Percentiles rank a stretch among this genome's conserved stretches.
phyloP scores from a whole-genome alignment of 2,797 vertebrate genomes.

The Cynopterus sphinx region DNA sequence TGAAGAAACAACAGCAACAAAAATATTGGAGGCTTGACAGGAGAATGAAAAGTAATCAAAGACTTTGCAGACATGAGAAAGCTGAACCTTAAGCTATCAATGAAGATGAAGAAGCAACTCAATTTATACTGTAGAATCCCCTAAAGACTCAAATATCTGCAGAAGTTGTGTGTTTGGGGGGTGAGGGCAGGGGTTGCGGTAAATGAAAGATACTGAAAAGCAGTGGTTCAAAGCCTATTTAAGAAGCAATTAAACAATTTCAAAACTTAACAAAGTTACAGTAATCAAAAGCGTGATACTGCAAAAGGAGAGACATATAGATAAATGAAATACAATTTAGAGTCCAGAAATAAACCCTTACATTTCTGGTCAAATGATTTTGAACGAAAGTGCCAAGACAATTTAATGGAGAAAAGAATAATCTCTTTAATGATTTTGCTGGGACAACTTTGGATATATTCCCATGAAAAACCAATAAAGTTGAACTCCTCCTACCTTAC shows the following conservation, averaged over 20 bases:
- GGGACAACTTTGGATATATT: background rate
- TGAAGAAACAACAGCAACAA: background rate
- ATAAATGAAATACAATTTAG: background rate
- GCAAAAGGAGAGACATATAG: background rate
- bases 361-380: background rate
- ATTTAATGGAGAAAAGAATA: background rate
- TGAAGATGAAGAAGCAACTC: constrained; percentile 2
- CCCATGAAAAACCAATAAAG: background rate
- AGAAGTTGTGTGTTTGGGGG: background rate
- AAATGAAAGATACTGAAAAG: background rate
- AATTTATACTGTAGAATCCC: background rate
- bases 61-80: background rate
- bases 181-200: too few species aligned
- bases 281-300: background rate
- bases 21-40: background rate
- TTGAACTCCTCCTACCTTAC: background rate
- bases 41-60: constrained; percentile 7
- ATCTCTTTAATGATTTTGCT: background rate
- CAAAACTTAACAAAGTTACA: background rate
- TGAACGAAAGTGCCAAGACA: background rate
- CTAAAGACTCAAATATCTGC: background rate
- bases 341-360: background rate
- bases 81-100: background rate
- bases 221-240: background rate
- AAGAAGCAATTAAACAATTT: background rate